Evolutionary conservation across 2,888 invertebrate genomes (phyloP), one percentile per base, ranked within the genome.

Genomic region (Poecilobothrus nobilitatus): DNA sequence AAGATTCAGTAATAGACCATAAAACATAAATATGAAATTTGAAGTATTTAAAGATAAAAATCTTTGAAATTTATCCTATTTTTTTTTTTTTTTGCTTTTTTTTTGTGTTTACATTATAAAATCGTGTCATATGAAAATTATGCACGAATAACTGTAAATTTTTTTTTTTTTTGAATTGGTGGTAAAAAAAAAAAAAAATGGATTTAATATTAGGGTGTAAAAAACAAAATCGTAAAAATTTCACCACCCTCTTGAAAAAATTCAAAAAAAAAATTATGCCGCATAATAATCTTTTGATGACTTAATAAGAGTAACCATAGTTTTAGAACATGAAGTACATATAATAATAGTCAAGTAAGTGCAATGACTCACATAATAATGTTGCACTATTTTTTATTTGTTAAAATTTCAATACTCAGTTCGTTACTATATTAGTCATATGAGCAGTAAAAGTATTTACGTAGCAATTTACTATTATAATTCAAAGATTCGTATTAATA

Each of bases 11-110:
- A 53, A 53, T 53, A 53, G 53, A 53, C 53, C 53, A 53, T 53
- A 53, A 53, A 53, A 53, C 37, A 37, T 37, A 37, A 37, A 37
- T 37, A 37, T 37, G 37, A 37, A 53, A 53, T 18, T 53, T 53
- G 18, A 53, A 53, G 53, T 53, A 53, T 53, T 53, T 53, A 53
- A 53, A 53, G 53, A 53, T 53, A 53, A 53, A 53, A 53, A 53
- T 53, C 53, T 37, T 12, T 37, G 37, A 27, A 27, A 27, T 27
- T 27, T 27, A 27, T 27, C n/a, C n/a, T n/a, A n/a, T n/a, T n/a
- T n/a, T n/a, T n/a, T n/a, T n/a, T n/a, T 44, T 15, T 44, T 44
- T 44, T 3, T 34, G 5, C 34, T 34, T 34, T 34, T 34, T 34
- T 34, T 34, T 34, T 34, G 5, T 34, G 15, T 3, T 53, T 53